A percentile compares a stretch with the other conserved stretches of the same genome.
These are phyloP conservation scores for Lysiphlebus fabarum DNA, from an alignment of 1,140 invertebrate species.

Conservation along the genomic window DNA sequence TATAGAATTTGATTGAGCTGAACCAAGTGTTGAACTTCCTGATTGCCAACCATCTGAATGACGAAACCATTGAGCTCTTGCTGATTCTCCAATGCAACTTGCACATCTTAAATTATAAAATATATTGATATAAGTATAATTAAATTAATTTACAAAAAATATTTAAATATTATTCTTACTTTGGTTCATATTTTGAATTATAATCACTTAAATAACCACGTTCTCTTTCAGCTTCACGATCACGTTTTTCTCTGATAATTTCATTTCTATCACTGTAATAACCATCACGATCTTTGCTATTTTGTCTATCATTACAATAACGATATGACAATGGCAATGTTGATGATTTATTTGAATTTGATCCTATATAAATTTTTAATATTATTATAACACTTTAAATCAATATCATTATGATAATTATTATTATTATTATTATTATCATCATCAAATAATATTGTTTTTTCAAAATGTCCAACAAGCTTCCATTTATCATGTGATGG, in stretches of 20 bases:
- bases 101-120: too few species aligned
- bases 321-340: slow-evolving; percentile 67
- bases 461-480: slow-evolving; percentile 18
- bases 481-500: slow-evolving; percentile 20
- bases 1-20: slow-evolving; percentile 53
- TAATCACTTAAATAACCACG: slow-evolving; percentile 83
- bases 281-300: slow-evolving; percentile 70
- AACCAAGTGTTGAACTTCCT: slow-evolving; percentile 68
- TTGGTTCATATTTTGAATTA: slow-evolving; percentile 66
- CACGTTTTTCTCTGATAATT: slow-evolving; percentile 66
- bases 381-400: neutral
- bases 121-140: slow-evolving; percentile 49
- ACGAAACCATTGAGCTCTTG: slow-evolving; percentile 80
- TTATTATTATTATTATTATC: slow-evolving; percentile 5
- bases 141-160: slow-evolving; percentile 16
- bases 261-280: slow-evolving; percentile 86
- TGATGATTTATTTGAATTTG: slow-evolving; percentile 67
- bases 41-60: slow-evolving; percentile 84
- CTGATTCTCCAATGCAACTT: slow-evolving; percentile 79
- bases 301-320: slow-evolving; percentile 57
- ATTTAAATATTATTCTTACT: slow-evolving; percentile 14
- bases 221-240: slow-evolving; percentile 63
- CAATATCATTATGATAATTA: slow-evolving; percentile 6
- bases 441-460: slow-evolving; percentile 5
- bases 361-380: slow-evolving; percentile 35